Evolutionary conservation across 2,797 vertebrate genomes (phyloP), one percentile per base, ranked within the genome.

Genomic region (Odontamblyopus lacepedii): DNA sequence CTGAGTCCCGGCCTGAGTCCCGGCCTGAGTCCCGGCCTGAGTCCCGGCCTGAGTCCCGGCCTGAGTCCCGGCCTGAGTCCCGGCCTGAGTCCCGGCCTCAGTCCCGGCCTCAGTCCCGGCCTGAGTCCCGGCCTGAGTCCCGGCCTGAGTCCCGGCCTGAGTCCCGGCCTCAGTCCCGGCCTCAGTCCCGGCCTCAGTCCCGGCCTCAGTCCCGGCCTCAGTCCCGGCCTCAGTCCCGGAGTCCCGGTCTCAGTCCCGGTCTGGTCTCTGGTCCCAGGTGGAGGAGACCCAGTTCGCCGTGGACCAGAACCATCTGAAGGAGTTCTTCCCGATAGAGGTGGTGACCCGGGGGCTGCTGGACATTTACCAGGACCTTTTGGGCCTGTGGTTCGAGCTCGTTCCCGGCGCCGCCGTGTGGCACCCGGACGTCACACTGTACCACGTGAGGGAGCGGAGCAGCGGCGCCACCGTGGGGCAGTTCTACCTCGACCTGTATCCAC

Each of bases 241-340:
- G 19, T 29, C 57, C 57, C 6, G 56, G 2, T 29, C 35, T 29
- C 56, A 16, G 26, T 16, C 55, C n/a, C 26, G 8, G 9, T 11
- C 50, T 53, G 50, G 4, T 38, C n/a, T 35, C 19, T 35, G 35
- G 8, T 38, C 35, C 30, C 85, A 92, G 92, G 97, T 99, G 93
- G 97, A 98, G 91, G 97, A 98, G 92, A 96, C 95, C 0, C 95
- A 94, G 85, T 99, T 96, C 44, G 94, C 93, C 0, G 97, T 99
- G 89, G 97, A 99, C 72, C 98, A 98, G 92, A 97, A 99, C 85
- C 92, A 95, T 72, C 85, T 99, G 69, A 98, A 98, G 94, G 97
- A 98, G 89, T 99, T 95, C 75, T 99, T 99, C 78, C 98, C 98
- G 5, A 96, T 98, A 95, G 94, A 98, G 81, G 96, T 97, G 88